Evolutionary conservation across 2,113 vertebrate species (phyloP), one percentile per base, ranked within the genome.

Genomic region (Gasterosteus aculeatus): DNA sequence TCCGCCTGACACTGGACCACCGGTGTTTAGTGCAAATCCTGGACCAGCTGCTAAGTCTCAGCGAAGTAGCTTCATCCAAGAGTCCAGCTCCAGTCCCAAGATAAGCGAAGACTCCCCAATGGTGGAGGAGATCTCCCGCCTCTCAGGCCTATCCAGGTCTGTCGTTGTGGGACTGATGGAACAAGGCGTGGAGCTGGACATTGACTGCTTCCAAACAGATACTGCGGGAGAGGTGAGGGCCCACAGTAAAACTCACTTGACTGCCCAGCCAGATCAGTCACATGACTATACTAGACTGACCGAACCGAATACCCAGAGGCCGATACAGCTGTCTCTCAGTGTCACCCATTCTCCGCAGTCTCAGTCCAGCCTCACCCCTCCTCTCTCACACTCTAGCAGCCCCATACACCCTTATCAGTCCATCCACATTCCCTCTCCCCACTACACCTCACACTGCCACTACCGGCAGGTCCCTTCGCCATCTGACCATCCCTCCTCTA

Each of bases 161-260:
- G 93, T 94, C 57, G 93, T 95, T 54, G 90, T 94, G 0, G 94
- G 93, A n/a, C 90, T 95, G 35, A 94, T 95, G 93, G 94, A 95
- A 69, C 93, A 95, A 81, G 94, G 94, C 0, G 94, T 95, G 57
- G 94, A 95, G 79, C 82, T 95, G 41, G 94, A 95, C 47, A 85
- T 93, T 0, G 94, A 95, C 65, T 94, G 94, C 68, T 95, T 95
- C 63, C 87, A 86, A 67, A 89, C 80, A 5, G 93, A 94, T 39
- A 10, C 75, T 8, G 71, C 83, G 67, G 91, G 86, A 19, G 83
- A 86, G 80, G 81, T 65, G 77, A 89, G 75, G 80, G 69, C 69
- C 75, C 91, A 83, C 60, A 81, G 38, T 83, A 92, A 85, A 88
- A 81, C 53, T 68, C 84, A 81, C 69, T 54, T 81, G 64, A 80